Percentiles rank a stretch among this genome's conserved stretches.
Conservation (phyloP, 2,888 invertebrate species). For the Drosophila helvetica region DNA sequence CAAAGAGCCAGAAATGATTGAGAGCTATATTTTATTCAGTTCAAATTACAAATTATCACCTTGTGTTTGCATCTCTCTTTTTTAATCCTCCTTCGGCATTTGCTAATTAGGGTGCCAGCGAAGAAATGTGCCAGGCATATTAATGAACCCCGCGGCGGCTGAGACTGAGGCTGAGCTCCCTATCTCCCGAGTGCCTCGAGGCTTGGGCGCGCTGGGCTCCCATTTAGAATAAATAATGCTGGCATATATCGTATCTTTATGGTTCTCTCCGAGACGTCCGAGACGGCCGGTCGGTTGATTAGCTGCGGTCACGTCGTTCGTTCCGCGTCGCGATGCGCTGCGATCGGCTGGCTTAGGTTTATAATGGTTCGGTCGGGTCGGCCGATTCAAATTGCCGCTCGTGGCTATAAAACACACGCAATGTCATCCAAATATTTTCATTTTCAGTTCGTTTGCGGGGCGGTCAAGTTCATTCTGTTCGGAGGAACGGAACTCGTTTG, state of each 20-base stretch:
- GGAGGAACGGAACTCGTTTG: conserved; percentile 18
- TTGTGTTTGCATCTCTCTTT: conserved; percentile 27
- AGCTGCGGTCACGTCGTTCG: conserved; percentile 51
- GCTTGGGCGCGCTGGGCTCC: conserved; percentile 24
- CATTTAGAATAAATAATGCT: conserved; percentile 60
- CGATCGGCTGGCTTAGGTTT: not conserved
- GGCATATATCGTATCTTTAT: conserved; percentile 38
- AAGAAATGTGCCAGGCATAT: conserved; percentile 60
- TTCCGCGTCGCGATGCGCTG: conserved; percentile 4
- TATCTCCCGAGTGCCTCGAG: conserved; percentile 12
- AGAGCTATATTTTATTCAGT: conserved; percentile 5
- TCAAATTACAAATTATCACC: conserved; percentile 45
- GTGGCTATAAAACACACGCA: conserved; percentile 63
- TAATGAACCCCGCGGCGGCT: conserved; percentile 52
- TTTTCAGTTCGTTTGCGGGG: conserved; percentile 55
- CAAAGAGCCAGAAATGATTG: not conserved
- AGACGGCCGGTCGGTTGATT: conserved; percentile 29
- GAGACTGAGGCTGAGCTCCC: conserved; percentile 40
- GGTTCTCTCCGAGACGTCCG: conserved; percentile 30
- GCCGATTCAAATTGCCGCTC: conserved; percentile 14
- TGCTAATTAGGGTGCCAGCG: conserved; percentile 28
- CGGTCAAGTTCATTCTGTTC: conserved; percentile 53
- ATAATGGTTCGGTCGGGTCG: conserved; percentile 1
- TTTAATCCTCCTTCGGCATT: conserved; percentile 28
- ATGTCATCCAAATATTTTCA: conserved; percentile 54